Evolutionary conservation across 2,113 vertebrate genomes (phyloP), one percentile per base, ranked within the genome.

Genomic region (Chauna torquata): DNA sequence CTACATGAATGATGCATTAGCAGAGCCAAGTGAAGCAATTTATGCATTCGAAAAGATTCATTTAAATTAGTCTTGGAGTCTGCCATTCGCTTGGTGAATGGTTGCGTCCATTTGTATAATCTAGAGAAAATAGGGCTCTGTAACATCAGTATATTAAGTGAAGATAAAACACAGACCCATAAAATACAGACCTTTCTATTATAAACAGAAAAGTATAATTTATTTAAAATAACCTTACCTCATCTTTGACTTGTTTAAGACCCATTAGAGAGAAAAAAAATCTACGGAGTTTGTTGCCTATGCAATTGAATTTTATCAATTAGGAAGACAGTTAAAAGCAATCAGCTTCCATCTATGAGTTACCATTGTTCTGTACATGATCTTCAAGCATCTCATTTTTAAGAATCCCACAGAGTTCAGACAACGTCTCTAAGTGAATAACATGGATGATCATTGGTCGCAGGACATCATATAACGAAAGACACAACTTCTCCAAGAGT

Each of bases 331-430:
- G 14, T 45, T 57, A 30, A 77, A 82, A 86, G 4, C 19, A 49
- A 52, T 24, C 40, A 64, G 52, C 14, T 82, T 82, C 42, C 88
- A 27, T 14, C 79, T 81, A 42, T 23, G 23, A 92, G 38, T 98
- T 98, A 99, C 99, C 98, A 52, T 99, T 99, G 96, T 99, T 99
- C 62, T 99, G 99, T 28, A 99, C 99, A 18, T 99, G 99, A 92
- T 99, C 99, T 95, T 99, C 99, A 90, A 99, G 98, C 98, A 99
- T 99, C 97, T 99, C 99, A 52, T 99, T 99, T 98, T 99, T 99
- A 76, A 99, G 98, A 95, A 99, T 99, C 54, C 99, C 98, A 32
- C 99, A 99, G 95, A 99, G 99, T 96, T 99, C 99, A 3, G 99
- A 99, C 30, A 99, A 98, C 1, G 99, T 99, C 97, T 99, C 99